Conservation (phyloP, 1,140 invertebrate genomes). For the Camponotus pennsylvanicus region DNA sequence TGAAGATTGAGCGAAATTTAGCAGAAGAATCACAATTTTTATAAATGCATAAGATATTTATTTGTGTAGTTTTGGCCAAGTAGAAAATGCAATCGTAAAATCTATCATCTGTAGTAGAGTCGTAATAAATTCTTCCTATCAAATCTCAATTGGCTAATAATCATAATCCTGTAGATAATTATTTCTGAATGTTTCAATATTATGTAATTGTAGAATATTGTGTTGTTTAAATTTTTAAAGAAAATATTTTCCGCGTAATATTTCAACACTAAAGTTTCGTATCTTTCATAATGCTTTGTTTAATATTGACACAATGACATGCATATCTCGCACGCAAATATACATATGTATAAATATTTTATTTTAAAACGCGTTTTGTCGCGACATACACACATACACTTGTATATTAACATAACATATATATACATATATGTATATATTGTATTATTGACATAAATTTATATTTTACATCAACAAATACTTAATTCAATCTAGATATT, state of each 20-base stretch:
- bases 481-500: conserved; percentile 22
- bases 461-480: conserved; percentile 23
- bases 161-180: neutral
- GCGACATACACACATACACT: neutral
- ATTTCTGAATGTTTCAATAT: neutral
- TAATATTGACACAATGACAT: conserved; percentile 20
- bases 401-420: too few species aligned
- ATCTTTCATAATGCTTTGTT: conserved; percentile 1
- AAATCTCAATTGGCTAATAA: neutral
- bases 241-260: neutral
- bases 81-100: neutral
- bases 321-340: conserved; percentile 14
- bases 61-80: neutral
- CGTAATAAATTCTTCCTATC: neutral
- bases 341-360: conserved; percentile 35
- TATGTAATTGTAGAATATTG: neutral
- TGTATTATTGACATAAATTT: conserved; percentile 28
- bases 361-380: conserved; percentile 25
- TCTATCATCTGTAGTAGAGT: neutral
- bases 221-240: conserved; percentile 8
- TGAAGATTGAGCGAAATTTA: neutral
- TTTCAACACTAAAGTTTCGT: conserved; percentile 33
- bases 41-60: neutral
- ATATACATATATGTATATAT: neutral
- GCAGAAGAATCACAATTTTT: neutral